phyloP scores from a whole-genome alignment of 1,140 invertebrate species.

The Helicoverpa zea region DNA sequence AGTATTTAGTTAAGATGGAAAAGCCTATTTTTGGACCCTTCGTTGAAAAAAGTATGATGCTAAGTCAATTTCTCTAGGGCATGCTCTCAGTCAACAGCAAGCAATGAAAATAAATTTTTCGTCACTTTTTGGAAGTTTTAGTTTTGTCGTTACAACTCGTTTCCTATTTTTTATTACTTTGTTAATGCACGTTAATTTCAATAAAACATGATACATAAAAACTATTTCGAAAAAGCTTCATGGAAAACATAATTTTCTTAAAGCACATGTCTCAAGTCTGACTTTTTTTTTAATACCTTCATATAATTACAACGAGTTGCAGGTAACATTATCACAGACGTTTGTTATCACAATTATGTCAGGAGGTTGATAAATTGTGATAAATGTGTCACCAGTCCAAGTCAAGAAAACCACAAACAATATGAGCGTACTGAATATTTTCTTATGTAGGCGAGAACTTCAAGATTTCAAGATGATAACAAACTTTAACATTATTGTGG shows the following conservation, averaged over 20 bases:
- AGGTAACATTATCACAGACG: constrained; percentile 14
- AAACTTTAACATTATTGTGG: neutral
- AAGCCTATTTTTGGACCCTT: no score
- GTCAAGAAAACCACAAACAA: constrained; percentile 29
- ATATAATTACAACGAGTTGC: neutral
- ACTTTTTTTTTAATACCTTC: no score
- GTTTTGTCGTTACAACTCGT: no score
- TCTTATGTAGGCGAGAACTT: neutral
- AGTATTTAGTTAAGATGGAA: no score
- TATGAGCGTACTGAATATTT: constrained; percentile 11
- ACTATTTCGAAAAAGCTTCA: neutral
- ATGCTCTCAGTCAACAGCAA: no score
- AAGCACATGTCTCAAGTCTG: neutral
- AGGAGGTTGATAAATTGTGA: constrained; percentile 41
- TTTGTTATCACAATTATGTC: constrained; percentile 41
- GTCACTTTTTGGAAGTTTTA: no score
- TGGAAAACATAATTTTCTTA: neutral
- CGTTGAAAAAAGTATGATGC: no score
- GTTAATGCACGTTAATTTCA: no score
- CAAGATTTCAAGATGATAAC: neutral
- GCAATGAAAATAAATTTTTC: no score
- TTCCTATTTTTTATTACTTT: no score
- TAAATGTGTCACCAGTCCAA: constrained; percentile 34
- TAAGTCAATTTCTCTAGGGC: no score
- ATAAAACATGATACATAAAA: neutral